Conservation (phyloP, 2,888 invertebrate species). For the Heliconius charithonia region DNA sequence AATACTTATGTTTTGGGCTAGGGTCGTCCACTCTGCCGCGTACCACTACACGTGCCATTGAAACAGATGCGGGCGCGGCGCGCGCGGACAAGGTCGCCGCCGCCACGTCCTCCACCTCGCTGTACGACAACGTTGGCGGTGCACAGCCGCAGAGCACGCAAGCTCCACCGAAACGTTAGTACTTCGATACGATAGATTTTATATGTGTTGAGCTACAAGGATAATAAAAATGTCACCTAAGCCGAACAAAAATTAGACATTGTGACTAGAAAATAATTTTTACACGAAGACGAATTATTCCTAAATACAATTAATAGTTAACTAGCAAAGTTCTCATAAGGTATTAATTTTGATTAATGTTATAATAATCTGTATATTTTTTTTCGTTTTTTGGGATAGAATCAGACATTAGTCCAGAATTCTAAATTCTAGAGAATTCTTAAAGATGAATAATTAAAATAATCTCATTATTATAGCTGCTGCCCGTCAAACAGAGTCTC, state of each 20-base stretch:
- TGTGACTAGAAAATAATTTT: no score
- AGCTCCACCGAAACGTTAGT: conserved; percentile 79
- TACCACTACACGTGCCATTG: conserved; percentile 87
- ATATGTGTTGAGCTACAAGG: background rate
- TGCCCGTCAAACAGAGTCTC: conserved; percentile 72
- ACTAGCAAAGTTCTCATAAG: no score
- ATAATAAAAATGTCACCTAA: no score
- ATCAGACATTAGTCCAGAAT: no score
- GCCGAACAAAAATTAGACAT: no score
- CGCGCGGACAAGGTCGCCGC: conserved; percentile 90
- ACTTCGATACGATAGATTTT: background rate
- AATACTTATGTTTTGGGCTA: conserved; percentile 59
- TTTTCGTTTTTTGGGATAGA: no score
- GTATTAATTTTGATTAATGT: no score
- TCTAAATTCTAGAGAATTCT: no score
- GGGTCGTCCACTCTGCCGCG: conserved; percentile 94
- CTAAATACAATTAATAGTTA: no score
- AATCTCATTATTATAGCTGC: conserved; percentile 63
- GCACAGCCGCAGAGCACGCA: conserved; percentile 72
- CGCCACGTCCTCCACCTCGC: conserved; percentile 93
- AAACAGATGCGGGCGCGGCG: conserved; percentile 85
- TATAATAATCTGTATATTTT: no score
- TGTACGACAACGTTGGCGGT: conserved; percentile 92
- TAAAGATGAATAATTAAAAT: background rate
- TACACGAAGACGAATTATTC: no score